Base-by-base conservation (phyloP, 2,113 vertebrate genomes). In the Ictidomys tridecemlineatus region DNA sequence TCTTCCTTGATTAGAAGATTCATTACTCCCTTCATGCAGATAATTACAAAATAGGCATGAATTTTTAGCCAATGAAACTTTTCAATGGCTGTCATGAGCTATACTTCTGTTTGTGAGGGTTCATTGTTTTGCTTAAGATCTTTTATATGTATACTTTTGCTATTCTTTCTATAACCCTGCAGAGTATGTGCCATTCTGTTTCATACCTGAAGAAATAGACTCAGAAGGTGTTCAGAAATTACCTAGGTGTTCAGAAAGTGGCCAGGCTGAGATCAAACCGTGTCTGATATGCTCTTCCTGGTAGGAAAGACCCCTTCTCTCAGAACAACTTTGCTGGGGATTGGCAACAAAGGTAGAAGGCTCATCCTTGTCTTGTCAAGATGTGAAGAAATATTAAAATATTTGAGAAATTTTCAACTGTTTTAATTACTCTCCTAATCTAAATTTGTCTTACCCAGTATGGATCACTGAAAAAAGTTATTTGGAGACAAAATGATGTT, bases 1-100 rank as follows among this genome's bases (percentile, higher is more conserved):
- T 93, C 67, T 93, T 80, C 26, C 58, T 79, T 87, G 26, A 63
- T 28, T 74, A 85, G 83, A 88, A 93, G 79, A 79, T 69, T 42
- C 37, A 56, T 72, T 70, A 48, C 63, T 65, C 70, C 32, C 34
- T 89, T 79, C 34, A 79, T 63, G 84, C 63, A 93, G 32, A 87
- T 74, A 88, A 65, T 91, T 85, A 53, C 28, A 91, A 90, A 90
- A 67, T 93, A 24, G 22, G 77, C 14, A 80, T 56, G 51, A 88
- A 32, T 88, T 51, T 91, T 37, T 84, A 74, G 82, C 51, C 73
- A 83, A 79, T 74, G 32, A 84, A 79, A 45, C 18, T 86, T 63
- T 89, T 82, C 32, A 82, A 11, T 70, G 65, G 13, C 32, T 51
- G 22, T 79, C 8, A 70, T n/a, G 79, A 61, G 14, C 6, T 17